Base-by-base conservation (phyloP, 2,888 invertebrate species). In the Drosophila barbarae region DNA sequence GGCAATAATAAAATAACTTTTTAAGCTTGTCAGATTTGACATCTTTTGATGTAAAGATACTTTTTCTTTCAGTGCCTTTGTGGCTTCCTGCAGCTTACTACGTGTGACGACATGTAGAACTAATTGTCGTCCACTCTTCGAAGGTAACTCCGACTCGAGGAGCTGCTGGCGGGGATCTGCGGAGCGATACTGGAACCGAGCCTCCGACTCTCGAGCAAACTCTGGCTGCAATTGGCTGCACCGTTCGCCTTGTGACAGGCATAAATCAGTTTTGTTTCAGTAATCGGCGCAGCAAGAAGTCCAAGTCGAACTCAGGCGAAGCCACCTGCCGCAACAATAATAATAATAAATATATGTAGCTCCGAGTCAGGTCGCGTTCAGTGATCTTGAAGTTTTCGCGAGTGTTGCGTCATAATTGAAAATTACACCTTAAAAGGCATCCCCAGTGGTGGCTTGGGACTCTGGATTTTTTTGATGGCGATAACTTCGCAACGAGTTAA, bases 11-110 rank as follows among this genome's bases (percentile, higher is more conserved):
- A 26, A 15, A 15, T 26, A 2, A 2, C 4, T n/a, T 23, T 5
- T 1, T 1, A n/a, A n/a, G 10, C n/a, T n/a, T 4, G 0, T 13
- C 5, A 1, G n/a, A 28, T 18, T 18, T 18, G 18, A 18, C 18
- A 18, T 18, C 18, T 18, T 18, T 18, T 18, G 18, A 18, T 18
- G 18, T 18, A 0, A 7, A 18, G 18, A 12, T 8, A 36, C 32
- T 23, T 44, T 46, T 52, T 54, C 54, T 39, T 39, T 38, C 10
- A 32, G 26, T 71, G 64, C 13, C 35, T 38, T 46, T 73, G 63
- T 58, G 85, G 83, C 86, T 86, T 87, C 87, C 86, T 87, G 87
- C 86, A 84, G 87, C 87, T 86, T 85, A 74, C 85, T 84, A 87
- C 84, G 87, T 87, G 85, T 85, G 78, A 78, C 79, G 79, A 80